phyloP scores from a whole-genome alignment of 2,113 vertebrate genomes.

The Serinus canaria region DNA sequence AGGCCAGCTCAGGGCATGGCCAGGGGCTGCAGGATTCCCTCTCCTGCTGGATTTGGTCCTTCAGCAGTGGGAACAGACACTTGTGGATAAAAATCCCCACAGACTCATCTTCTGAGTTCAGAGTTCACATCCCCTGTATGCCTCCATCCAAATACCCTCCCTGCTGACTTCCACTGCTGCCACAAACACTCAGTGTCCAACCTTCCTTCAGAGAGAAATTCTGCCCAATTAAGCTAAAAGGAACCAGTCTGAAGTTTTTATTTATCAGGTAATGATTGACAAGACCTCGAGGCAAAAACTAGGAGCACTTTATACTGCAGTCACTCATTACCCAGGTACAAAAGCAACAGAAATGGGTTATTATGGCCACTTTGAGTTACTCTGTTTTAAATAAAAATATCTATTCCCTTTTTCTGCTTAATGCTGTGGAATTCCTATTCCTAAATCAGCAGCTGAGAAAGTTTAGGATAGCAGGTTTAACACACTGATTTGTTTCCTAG shows the following conservation, averaged over 20 bases:
- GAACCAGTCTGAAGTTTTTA: slow-evolving; percentile 58
- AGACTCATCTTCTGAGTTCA: neutral
- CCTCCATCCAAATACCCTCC: neutral
- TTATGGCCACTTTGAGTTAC: neutral
- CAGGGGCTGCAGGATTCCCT: neutral
- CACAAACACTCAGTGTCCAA: neutral
- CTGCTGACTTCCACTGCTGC: neutral
- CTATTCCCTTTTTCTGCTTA: neutral
- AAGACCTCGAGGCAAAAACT: slow-evolving; percentile 61
- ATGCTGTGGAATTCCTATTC: neutral
- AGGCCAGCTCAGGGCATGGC: neutral
- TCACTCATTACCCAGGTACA: slow-evolving; percentile 39
- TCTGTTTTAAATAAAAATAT: slow-evolving; percentile 34
- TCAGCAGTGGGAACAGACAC: neutral
- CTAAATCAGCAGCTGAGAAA: neutral
- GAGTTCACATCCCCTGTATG: neutral
- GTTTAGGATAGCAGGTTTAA: neutral
- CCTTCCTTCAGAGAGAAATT: neutral
- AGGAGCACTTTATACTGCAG: slow-evolving; percentile 1
- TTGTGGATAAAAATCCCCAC: neutral
- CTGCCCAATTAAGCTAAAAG: slow-evolving; percentile 51
- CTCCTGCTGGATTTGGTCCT: neutral
- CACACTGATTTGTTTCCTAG: neutral
- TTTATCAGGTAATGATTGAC: slow-evolving; percentile 67
- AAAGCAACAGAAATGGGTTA: slow-evolving; percentile 31